Conservation (phyloP, 2,797 vertebrate genomes). For the Huso huso region DNA sequence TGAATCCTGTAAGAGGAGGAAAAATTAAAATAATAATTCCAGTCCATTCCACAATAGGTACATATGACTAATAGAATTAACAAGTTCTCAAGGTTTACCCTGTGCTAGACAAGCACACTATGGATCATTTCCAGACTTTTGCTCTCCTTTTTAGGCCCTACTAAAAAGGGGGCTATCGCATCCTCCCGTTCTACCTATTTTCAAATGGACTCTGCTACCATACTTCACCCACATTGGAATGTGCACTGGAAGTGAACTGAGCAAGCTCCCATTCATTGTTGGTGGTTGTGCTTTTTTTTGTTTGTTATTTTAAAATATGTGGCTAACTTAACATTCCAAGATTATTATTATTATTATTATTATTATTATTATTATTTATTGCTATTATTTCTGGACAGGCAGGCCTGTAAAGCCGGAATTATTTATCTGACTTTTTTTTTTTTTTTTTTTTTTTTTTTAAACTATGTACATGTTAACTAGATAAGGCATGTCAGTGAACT, state of each 20-base stretch:
- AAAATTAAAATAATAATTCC: no score
- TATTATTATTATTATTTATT: slow-evolving; percentile 13
- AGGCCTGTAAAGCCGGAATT: slow-evolving; percentile 62
- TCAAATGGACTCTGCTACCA: no score
- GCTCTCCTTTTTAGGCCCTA: no score
- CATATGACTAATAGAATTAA: no score
- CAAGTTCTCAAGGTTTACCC: no score
- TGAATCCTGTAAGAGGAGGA: no score
- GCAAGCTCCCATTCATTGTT: background rate
- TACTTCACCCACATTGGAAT: background rate
- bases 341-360: slow-evolving; percentile 12
- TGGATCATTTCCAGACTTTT: no score
- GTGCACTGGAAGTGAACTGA: background rate
- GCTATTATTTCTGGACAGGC: slow-evolving; percentile 57
- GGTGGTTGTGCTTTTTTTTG: background rate
- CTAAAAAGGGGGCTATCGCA: no score
- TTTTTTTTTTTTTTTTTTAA: slow-evolving; percentile 17
- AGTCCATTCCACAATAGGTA: no score
- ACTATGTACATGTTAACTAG: slow-evolving; percentile 14
- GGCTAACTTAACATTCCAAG: slow-evolving; percentile 37
- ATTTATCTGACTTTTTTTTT: slow-evolving; percentile 48
- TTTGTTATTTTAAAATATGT: background rate
- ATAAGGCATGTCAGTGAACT: no score
- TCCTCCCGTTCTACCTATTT: no score
- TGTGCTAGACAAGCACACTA: no score